These are phyloP conservation scores for Bradypodion pumilum DNA, from an alignment of 2,797 vertebrate genomes.

Conservation along the genomic window DNA sequence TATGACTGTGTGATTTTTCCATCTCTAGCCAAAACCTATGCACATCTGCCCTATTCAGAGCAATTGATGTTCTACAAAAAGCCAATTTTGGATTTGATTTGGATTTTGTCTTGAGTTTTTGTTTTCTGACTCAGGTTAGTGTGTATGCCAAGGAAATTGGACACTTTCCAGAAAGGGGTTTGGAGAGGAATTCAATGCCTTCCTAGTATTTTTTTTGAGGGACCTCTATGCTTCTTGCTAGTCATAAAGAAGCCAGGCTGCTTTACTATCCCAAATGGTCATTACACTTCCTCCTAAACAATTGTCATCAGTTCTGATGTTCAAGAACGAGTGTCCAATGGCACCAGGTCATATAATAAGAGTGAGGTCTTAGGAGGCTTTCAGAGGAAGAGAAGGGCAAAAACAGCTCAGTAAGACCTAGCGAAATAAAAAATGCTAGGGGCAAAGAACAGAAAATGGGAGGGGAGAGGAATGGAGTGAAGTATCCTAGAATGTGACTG, in stretches of 20 bases:
- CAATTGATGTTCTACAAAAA: background rate
- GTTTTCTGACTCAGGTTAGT: no score
- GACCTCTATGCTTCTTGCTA: background rate
- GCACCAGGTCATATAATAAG: background rate
- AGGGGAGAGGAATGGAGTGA: background rate
- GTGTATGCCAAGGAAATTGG: background rate
- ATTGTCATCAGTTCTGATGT: background rate
- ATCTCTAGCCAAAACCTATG: background rate
- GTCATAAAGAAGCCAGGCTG: background rate
- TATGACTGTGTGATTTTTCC: background rate
- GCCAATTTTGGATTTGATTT: background rate
- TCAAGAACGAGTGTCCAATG: background rate
- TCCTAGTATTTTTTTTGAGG: background rate
- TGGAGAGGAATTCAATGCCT: background rate
- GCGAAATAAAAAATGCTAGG: background rate
- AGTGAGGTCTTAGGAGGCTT: background rate
- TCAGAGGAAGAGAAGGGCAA: background rate
- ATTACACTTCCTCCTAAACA: background rate
- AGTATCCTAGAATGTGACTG: background rate
- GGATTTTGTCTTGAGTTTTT: background rate
- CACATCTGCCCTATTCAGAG: background rate
- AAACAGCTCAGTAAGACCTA: background rate
- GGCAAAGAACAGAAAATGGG: no score
- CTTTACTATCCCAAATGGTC: background rate
- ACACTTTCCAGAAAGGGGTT: background rate